Percentiles rank a stretch among this genome's conserved stretches.
Evolutionary conservation across 2,888 invertebrate species (phyloP).

Genomic region (Acanthoscelides obtectus): DNA sequence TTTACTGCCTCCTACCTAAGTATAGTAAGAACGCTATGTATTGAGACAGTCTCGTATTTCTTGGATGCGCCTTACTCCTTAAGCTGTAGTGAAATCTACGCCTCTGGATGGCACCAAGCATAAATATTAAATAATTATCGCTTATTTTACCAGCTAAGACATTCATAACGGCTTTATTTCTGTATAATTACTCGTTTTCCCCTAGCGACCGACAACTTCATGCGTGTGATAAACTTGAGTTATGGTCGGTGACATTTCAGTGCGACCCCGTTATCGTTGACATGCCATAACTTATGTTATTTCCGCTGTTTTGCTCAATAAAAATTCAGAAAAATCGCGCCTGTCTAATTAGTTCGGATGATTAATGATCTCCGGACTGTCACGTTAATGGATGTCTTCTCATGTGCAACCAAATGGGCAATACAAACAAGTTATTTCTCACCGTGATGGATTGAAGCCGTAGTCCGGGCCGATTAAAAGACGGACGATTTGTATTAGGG

Average conservation of each 20-base stretch:
- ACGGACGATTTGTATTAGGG: not conserved
- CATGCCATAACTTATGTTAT: constrained; percentile 40
- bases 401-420: constrained; percentile 20
- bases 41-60: too few relatives aligned
- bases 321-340: constrained; percentile 35
- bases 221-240: constrained; percentile 39
- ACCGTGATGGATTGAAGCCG: not conserved
- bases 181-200: constrained; percentile 35
- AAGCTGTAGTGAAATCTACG: not conserved
- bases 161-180: constrained; percentile 33
- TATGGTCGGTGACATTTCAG: constrained; percentile 39
- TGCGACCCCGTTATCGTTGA: constrained; percentile 40
- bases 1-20: too few relatives aligned
- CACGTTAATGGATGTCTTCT: constrained; percentile 24
- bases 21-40: too few relatives aligned
- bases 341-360: constrained; percentile 34
- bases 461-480: not conserved
- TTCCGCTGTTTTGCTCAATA: constrained; percentile 36
- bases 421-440: constrained; percentile 15
- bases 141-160: constrained; percentile 30
- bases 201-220: constrained; percentile 32
- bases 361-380: constrained; percentile 25
- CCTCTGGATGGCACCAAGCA: constrained; percentile 10
- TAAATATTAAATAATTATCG: constrained; percentile 32
- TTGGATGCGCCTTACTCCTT: too few relatives aligned